Conservation (phyloP, 2,888 invertebrate species). For the Pasiphila rectangulata region DNA sequence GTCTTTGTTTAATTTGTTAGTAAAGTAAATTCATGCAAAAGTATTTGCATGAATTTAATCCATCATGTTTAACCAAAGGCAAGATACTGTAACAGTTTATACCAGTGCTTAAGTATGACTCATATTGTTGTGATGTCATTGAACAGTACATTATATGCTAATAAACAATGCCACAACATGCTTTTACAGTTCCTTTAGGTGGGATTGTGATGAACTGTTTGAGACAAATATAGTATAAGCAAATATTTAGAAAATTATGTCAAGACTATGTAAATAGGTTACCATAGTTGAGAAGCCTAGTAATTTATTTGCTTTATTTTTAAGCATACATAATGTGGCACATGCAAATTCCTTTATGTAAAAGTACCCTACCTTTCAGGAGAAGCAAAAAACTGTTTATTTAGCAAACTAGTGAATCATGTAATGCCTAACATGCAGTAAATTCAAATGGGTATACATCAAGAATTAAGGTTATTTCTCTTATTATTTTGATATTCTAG, state of each 20-base stretch:
- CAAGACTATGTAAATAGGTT: conserved; percentile 7
- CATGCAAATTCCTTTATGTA: too few relatives aligned
- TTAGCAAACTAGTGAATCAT: too few relatives aligned
- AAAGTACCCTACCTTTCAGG: too few relatives aligned
- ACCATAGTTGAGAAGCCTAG: too few relatives aligned
- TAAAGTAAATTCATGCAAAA: not conserved
- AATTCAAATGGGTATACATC: too few relatives aligned
- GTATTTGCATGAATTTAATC: not conserved
- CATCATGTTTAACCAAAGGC: not conserved
- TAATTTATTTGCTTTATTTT: too few relatives aligned
- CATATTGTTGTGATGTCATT: conserved; percentile 73
- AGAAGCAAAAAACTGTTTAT: too few relatives aligned
- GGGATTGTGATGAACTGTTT: conserved; percentile 3
- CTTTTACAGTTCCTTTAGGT: conserved; percentile 15
- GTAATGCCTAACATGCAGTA: too few relatives aligned
- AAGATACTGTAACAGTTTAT: not conserved
- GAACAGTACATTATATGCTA: conserved; percentile 52
- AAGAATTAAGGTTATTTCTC: too few relatives aligned
- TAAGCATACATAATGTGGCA: too few relatives aligned
- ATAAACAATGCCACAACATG: conserved; percentile 51
- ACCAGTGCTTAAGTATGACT: conserved; percentile 48
- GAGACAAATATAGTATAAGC: conserved; percentile 3
- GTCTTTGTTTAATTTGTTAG: not conserved
- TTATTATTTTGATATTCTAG: too few relatives aligned
- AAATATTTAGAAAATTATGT: conserved; percentile 1